Evolutionary conservation across 2,888 invertebrate species (phyloP), one percentile per base, ranked within the genome.

Genomic region (Callosobruchus maculatus): DNA sequence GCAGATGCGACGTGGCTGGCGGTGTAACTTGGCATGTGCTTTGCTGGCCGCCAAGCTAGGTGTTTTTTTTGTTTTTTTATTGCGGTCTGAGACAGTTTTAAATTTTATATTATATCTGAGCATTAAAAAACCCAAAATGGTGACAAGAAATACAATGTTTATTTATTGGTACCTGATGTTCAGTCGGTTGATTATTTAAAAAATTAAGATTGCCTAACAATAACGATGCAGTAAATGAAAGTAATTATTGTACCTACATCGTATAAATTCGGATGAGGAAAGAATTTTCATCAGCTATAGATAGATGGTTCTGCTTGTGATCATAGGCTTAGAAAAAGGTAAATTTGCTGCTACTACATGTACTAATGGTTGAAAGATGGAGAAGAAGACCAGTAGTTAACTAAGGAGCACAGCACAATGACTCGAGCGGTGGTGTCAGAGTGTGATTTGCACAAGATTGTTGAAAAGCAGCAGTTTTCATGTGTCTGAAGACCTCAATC

Each of bases 351-450:
- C 3, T 13, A 13, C 49, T 49, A 49, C 49, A 49, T 30, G 49
- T 49, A 13, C 49, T 49, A 49, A 49, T 18, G 13, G 49, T 49
- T 18, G 49, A 18, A 30, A 49, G 49, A 49, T 49, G 49, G 49
- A 49, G 1, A 49, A 49, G 49, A 49, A 49, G 49, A 49, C 49
- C 26, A 26, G 49, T 84, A 84, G 83, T 82, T 79, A 76, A 79
- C 81, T 82, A 84, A 82, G 84, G 84, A 84, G 83, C 83, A 84
- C 81, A 84, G 84, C 84, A 84, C 81, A 83, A 83, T 82, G 77
- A 75, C 75, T 49, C 49, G 49, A 49, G 49, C 49, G 49, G 49
- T 49, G 49, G 49, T 49, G 49, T 49, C 49, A 49, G 49, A 49
- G 13, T 18, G 49, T 49, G 49, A 49, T 18, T 49, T 49, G 5